phyloP scores from a whole-genome alignment of 2,797 vertebrate species.

The Trematomus bernacchii region DNA sequence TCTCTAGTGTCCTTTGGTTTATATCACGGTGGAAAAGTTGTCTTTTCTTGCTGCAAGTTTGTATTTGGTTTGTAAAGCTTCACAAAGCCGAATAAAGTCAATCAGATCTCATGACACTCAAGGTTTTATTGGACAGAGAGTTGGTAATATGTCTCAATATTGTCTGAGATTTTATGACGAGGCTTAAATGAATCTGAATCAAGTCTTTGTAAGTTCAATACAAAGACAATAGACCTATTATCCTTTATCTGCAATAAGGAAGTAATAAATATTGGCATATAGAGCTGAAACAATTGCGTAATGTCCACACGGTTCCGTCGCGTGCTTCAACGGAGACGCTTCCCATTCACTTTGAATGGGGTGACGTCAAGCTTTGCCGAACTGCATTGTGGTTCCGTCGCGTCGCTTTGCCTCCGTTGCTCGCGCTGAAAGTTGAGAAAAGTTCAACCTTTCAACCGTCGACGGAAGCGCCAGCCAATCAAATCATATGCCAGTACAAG shows the following conservation, averaged over 20 bases:
- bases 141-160: not conserved
- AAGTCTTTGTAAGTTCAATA: not conserved
- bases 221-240: not conserved
- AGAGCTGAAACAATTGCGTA: not conserved
- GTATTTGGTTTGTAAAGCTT: not conserved
- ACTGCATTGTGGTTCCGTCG: no score
- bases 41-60: not conserved
- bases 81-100: conserved; percentile 6
- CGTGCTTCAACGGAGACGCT: not conserved
- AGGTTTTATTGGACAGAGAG: not conserved
- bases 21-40: conserved; percentile 6
- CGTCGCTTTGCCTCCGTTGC: no score
- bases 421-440: no score
- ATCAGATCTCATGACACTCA: not conserved
- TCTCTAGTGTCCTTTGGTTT: conserved; percentile 1
- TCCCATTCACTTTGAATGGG: no score
- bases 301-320: not conserved
- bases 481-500: no score
- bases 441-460: no score
- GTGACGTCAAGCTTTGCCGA: no score
- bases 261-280: not conserved
- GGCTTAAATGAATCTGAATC: not conserved
- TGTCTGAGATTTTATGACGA: not conserved
- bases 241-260: not conserved
- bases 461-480: no score